A percentile compares a stretch with the other conserved stretches of the same genome.
phyloP scores from a whole-genome alignment of 2,113 vertebrate genomes.

The Bothrops jararaca region DNA sequence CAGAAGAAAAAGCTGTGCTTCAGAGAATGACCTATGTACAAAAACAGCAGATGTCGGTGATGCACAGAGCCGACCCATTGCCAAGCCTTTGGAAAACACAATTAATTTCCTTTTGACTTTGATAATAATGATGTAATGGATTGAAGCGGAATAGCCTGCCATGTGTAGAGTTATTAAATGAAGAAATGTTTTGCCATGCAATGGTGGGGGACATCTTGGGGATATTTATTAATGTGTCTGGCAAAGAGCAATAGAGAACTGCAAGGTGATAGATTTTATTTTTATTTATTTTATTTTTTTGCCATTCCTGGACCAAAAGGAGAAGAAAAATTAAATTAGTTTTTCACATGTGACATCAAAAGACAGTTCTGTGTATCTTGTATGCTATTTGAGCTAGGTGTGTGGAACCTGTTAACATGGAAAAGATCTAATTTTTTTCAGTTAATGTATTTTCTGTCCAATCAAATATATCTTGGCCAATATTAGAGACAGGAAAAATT shows the following conservation, averaged over 20 bases:
- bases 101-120: slow-evolving; percentile 84
- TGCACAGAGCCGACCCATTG: slow-evolving; percentile 72
- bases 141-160: slow-evolving; percentile 76
- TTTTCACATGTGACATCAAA: neutral
- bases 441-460: neutral
- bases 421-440: neutral
- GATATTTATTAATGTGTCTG: slow-evolving; percentile 36
- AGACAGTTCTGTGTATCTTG: neutral
- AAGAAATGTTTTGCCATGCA: slow-evolving; percentile 71
- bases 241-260: slow-evolving; percentile 32
- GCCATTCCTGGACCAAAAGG: neutral
- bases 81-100: slow-evolving; percentile 81
- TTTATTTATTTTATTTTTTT: neutral
- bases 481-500: too few species aligned
- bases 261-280: neutral
- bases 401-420: neutral
- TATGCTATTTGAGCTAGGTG: neutral
- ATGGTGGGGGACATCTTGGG: slow-evolving; percentile 51
- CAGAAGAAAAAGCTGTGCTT: slow-evolving; percentile 72
- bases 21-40: slow-evolving; percentile 74
- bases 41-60: slow-evolving; percentile 83
- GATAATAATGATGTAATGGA: slow-evolving; percentile 81
- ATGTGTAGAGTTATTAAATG: slow-evolving; percentile 70
- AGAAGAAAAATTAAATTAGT: neutral
- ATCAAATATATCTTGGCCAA: neutral